phyloP scores from a whole-genome alignment of 2,113 vertebrate genomes.

The Poecile atricapillus region DNA sequence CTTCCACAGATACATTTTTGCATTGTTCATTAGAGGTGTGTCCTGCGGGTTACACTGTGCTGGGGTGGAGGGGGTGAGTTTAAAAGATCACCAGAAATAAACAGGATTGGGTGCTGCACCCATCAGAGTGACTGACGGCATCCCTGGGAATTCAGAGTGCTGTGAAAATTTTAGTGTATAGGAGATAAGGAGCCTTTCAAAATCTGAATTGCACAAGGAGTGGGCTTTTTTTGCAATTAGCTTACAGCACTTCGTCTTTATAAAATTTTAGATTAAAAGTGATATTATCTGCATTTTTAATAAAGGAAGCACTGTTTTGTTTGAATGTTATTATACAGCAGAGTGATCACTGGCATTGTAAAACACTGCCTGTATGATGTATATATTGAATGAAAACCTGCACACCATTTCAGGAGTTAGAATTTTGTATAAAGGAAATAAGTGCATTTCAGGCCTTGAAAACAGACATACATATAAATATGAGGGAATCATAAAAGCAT shows the following conservation, averaged over 20 bases:
- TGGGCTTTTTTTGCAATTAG: not conserved
- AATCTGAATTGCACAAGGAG: not conserved
- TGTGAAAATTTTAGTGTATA: not conserved
- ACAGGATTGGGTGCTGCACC: not conserved
- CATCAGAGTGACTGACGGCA: not conserved
- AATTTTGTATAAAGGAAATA: not conserved
- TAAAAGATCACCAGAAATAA: not conserved
- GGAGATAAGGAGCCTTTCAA: not conserved
- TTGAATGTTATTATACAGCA: not conserved
- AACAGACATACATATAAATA: not conserved
- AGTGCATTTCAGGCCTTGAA: not conserved
- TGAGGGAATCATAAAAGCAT: not conserved
- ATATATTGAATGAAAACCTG: not conserved
- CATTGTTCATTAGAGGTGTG: not conserved
- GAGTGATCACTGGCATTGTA: not conserved
- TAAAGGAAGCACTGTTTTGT: not conserved
- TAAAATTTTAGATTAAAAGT: not conserved
- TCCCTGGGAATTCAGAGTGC: not conserved
- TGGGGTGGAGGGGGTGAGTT: not conserved
- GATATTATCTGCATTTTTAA: not conserved
- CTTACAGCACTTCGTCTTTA: not conserved
- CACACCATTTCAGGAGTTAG: not conserved
- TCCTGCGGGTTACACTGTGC: not conserved
- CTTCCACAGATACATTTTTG: not conserved
- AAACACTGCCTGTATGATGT: not conserved